Evolutionary conservation across 2,113 vertebrate species (phyloP).

Genomic region (Eubucco bourcierii): DNA sequence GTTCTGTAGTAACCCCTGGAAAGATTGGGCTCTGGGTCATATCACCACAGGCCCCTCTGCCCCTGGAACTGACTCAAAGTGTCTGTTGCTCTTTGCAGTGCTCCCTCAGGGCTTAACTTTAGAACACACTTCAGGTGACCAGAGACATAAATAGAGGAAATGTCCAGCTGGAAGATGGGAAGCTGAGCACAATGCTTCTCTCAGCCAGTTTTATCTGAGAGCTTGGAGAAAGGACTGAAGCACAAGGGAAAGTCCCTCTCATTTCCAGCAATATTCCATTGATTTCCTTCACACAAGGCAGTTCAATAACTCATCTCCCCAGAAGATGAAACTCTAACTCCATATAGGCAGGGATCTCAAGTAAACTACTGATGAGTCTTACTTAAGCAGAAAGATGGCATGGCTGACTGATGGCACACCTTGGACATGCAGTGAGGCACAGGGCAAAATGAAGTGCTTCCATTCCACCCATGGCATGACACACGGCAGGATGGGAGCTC

Average conservation of each 20-base stretch:
- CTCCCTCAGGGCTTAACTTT: background rate
- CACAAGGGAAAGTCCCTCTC: background rate
- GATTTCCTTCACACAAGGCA: constrained; percentile 35
- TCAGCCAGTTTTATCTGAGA: background rate
- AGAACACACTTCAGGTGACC: background rate
- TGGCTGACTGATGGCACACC: constrained; percentile 47
- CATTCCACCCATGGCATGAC: background rate
- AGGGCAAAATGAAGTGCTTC: constrained; percentile 15
- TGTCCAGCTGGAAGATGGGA: background rate
- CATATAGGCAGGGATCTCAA: constrained; percentile 63
- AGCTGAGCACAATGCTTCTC: background rate
- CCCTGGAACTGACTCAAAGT: background rate
- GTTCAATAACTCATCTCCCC: constrained; percentile 44
- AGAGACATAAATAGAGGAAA: background rate
- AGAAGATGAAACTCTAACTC: constrained; percentile 42
- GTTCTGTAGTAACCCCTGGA: background rate
- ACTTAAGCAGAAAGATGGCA: constrained; percentile 59
- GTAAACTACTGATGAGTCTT: constrained; percentile 56
- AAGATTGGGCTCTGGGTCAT: background rate
- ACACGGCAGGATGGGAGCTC: background rate
- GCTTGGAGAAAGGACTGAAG: background rate
- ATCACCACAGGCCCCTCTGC: background rate
- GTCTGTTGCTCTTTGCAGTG: background rate
- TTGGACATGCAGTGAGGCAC: background rate
- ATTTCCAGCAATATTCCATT: constrained; percentile 51